Conservation (phyloP, 2,113 vertebrate genomes). For the Laterallus jamaicensis region DNA sequence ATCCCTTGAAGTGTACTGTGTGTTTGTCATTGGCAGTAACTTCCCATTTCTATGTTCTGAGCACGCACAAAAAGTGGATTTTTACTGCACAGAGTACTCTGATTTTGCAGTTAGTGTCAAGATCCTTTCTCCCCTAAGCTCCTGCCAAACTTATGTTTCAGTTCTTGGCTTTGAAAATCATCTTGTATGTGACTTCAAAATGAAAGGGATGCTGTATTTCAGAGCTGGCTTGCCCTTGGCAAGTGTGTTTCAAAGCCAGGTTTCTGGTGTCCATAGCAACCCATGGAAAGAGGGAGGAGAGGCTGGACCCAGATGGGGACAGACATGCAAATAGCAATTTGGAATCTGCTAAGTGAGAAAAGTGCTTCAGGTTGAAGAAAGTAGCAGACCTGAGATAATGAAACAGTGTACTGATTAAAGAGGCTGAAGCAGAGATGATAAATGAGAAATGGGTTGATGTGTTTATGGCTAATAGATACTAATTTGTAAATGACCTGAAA, state of each 20-base stretch:
- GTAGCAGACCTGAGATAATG: background rate
- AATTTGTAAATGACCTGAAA: background rate
- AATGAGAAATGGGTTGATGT: background rate
- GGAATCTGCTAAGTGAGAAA: background rate
- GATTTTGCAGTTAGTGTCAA: background rate
- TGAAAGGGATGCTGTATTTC: background rate
- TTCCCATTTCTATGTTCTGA: background rate
- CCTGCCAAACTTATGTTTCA: background rate
- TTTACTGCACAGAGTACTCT: background rate
- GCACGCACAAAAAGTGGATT: background rate
- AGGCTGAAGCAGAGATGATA: background rate
- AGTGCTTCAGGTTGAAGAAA: background rate
- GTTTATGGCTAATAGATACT: background rate
- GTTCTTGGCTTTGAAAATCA: background rate
- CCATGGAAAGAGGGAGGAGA: background rate
- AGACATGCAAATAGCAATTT: background rate
- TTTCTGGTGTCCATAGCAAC: slow-evolving; percentile 24
- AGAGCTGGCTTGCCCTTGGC: background rate
- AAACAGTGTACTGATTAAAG: background rate
- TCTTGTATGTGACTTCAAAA: background rate
- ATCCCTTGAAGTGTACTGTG: background rate
- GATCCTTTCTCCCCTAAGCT: background rate
- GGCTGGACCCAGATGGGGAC: background rate
- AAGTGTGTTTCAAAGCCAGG: background rate
- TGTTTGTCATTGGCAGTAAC: background rate